Evolutionary conservation across 2,113 vertebrate genomes (phyloP), one percentile per base, ranked within the genome.

Genomic region (Romanogobio albipinnatus): DNA sequence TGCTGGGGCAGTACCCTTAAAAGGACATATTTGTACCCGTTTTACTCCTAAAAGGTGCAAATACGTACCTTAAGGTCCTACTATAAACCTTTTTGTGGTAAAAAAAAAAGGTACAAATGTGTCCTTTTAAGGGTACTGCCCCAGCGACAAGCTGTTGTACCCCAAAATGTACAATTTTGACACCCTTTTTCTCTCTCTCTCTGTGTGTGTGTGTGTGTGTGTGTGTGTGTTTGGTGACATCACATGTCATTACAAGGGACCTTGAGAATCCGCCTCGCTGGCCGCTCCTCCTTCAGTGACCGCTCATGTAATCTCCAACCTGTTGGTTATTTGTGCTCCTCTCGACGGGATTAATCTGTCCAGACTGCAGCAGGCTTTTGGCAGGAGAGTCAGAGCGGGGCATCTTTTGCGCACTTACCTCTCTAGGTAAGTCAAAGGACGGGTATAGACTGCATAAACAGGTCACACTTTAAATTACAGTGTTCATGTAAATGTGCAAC

Each of bases 371-470:
- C 2, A 83, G 91, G 91, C 87, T 80, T 85, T 86, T 74, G 82
- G 22, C 88, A 89, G 91, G 85, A 91, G 90, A 93, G 92, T 92
- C 91, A 19, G 89, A 91, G 87, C 87, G 19, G 78, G 89, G 82
- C 87, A 81, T 76, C 36, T 85, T 9, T 80, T 80, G 66, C 81
- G 82, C 86, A 76, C 45, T 84, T 87, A 85, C 49, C 49, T 68
- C 85, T 91, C 85, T 53, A 49, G 93, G 94, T 94, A 75, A 94
- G 93, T 92, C 75, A 78, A 39, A 81, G 73, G 43, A 73, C 64
- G 13, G 39, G 73, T 76, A n/a, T n/a, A n/a, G n/a, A n/a, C 51
- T 75, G 29, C 17, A 19, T 24, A 4, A 73, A 53, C 43, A 26
- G 56, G 56, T 64, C 59, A 47, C 56, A 15, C 58, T 79, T 64